Evolutionary conservation across 2,797 vertebrate genomes (phyloP), one percentile per base, ranked within the genome.

Genomic region (Knipowitschia caucasica): DNA sequence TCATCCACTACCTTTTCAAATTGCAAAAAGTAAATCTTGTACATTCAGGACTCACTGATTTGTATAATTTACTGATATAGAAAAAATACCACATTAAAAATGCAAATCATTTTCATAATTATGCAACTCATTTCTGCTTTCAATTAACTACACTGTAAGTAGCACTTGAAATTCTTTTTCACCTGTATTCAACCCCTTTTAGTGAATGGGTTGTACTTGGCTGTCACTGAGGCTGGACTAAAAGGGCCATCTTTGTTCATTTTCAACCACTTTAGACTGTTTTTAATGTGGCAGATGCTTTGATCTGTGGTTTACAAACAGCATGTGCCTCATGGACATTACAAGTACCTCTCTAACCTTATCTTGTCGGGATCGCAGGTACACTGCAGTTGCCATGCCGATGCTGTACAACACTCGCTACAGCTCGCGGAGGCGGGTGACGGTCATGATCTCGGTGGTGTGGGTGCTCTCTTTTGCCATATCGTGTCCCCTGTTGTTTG

Each of bases 371-470:
- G 5, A 9, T 34, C 52, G 5, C 51, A 99, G 97, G 80, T 99
- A 99, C 81, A 99, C 95, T 2, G 97, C 97, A 0, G 97, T 99
- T 68, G 96, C 96, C 11, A 96, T 99, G 96, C 97, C 97, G 1
- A 98, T 99, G 96, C 86, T 99, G 51, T 99, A 99, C 68, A 99
- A 99, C 53, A 99, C 97, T 0, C 95, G 95, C 67, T 99, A 99
- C 88, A 98, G 97, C 83, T 99, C 97, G 51, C 94, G 90, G 81
- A 93, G 95, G 75, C 87, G 97, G 17, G 95, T 99, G 75, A 98
- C 95, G 0, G 75, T 95, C 55, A 99, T 99, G 97, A 99, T 99
- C 2, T 86, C 94, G 2, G 92, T 96, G 36, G 97, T 99, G 67
- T 99, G 97, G 97, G 93, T 94, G 35, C 88, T 99, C 59, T 99